Base-by-base conservation (phyloP, 2,797 vertebrate genomes). In the Chloroceryle amazona region DNA sequence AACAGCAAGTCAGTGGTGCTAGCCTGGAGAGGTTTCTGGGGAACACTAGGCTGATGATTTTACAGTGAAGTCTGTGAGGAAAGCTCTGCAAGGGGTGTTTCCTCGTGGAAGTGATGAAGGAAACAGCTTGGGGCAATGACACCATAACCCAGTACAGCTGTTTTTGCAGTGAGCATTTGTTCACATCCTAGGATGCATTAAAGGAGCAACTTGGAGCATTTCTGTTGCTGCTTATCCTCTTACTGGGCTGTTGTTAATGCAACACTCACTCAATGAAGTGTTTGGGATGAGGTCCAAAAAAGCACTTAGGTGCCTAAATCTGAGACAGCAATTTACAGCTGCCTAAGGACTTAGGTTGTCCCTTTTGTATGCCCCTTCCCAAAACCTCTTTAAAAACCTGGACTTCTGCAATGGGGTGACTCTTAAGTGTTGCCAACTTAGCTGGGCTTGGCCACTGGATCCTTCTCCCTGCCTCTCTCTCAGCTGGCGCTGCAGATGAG, bases 241-340 rank as follows among this genome's bases (percentile, higher is more conserved):
- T 76, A 9, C 82, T 54, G 65, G 76, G 78, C 81, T 94, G 74
- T 78, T 89, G 74, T 87, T 94, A 95, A 80, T 82, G 86, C 90
- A 96, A 76, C 81, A 90, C 90, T 96, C 92, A 51, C 60, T 92
- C 92, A 96, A 94, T 94, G 95, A 97, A 91, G 96, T 97, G 92
- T 95, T 97, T 94, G 89, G 95, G 96, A 94, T 39, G 41, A 89
- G 44, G 29, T 93, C 96, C 95, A 96, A 92, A 73, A 95, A 74
- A 90, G 52, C 92, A 91, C 89, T 96, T 96, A 87, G 90, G 90
- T 93, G 63, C 81, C 83, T 95, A 96, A 97, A 89, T 93, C 86
- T 74, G 80, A 87, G 92, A 81, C 58, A 92, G 60, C 23, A 26
- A 73, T 87, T 89, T 92, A 80, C 92, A 94, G 78, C 89, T 96